Evolutionary conservation across 2,888 invertebrate genomes (phyloP).

Genomic region (Xanthia togata): DNA sequence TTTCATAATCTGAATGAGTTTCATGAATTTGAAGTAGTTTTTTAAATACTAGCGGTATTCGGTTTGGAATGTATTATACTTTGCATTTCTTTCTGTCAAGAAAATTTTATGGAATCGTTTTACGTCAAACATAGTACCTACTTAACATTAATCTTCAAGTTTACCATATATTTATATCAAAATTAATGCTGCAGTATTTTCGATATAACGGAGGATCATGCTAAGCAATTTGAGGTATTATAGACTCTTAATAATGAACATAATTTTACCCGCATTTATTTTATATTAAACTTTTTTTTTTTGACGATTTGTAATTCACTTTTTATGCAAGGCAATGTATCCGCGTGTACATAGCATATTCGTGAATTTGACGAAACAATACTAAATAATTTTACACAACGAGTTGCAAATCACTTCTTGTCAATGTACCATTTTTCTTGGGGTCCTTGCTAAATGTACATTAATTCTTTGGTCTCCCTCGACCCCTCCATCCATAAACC

Average conservation of each 20-base stretch:
- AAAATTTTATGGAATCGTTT: too few species aligned
- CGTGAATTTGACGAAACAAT: conserved; percentile 22
- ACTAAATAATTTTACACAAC: conserved; percentile 15
- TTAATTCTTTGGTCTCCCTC: conserved; percentile 1
- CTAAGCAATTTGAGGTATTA: too few species aligned
- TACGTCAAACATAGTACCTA: too few species aligned
- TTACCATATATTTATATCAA: too few species aligned
- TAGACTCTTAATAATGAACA: conserved; percentile 12
- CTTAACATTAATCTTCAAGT: too few species aligned
- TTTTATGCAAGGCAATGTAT: conserved; percentile 14
- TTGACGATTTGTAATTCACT: conserved; percentile 4
- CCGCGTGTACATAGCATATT: conserved; percentile 10
- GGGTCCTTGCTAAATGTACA: not conserved
- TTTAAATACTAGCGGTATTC: too few species aligned
- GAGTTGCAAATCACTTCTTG: conserved; percentile 9
- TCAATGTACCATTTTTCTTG: not conserved
- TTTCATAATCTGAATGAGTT: too few species aligned
- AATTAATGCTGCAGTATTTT: too few species aligned
- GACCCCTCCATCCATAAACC: conserved; percentile 6
- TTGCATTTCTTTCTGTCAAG: too few species aligned
- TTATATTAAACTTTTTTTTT: conserved; percentile 43
- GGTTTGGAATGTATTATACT: too few species aligned
- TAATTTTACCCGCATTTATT: conserved; percentile 62
- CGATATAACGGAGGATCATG: too few species aligned
- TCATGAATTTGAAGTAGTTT: too few species aligned